Evolutionary conservation across 2,797 vertebrate genomes (phyloP).

Genomic region (Eutrigla gurnardus): DNA sequence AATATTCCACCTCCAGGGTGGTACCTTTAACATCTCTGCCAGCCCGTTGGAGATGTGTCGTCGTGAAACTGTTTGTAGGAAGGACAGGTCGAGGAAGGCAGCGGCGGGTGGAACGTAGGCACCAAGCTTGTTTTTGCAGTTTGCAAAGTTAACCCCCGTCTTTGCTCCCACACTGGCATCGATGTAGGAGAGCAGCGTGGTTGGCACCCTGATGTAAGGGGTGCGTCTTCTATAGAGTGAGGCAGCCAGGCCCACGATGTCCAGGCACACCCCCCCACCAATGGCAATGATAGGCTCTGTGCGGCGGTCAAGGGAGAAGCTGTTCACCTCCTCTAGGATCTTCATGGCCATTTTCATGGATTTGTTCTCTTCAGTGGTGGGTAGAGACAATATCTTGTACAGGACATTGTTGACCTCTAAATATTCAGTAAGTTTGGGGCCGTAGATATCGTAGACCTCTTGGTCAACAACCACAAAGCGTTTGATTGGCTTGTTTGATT

Average conservation of each 20-base stretch:
- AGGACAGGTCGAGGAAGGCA: constrained; percentile 85
- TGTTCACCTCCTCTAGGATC: constrained; percentile 86
- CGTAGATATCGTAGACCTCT: constrained; percentile 83
- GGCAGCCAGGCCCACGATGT: constrained; percentile 86
- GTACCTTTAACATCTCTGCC: constrained; percentile 89
- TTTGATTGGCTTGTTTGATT: constrained; percentile 75
- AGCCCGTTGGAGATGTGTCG: constrained; percentile 88
- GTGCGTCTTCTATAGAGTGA: constrained; percentile 87
- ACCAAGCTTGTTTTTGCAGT: constrained; percentile 89
- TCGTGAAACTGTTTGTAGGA: constrained; percentile 84
- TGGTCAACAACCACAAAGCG: constrained; percentile 87
- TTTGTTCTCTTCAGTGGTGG: constrained; percentile 87
- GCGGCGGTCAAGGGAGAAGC: constrained; percentile 85
- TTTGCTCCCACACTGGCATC: constrained; percentile 89
- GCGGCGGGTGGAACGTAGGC: constrained; percentile 85
- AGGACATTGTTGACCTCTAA: constrained; percentile 80
- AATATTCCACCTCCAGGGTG: not conserved
- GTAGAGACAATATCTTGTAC: constrained; percentile 83
- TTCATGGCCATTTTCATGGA: constrained; percentile 86
- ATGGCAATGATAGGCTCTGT: constrained; percentile 87
- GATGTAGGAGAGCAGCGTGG: constrained; percentile 87
- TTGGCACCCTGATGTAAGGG: constrained; percentile 88
- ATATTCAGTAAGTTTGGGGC: constrained; percentile 82
- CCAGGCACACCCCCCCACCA: constrained; percentile 87
- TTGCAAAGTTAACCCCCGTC: constrained; percentile 88